Conservation (phyloP, 2,113 vertebrate species). For the Syngnathus scovelli region DNA sequence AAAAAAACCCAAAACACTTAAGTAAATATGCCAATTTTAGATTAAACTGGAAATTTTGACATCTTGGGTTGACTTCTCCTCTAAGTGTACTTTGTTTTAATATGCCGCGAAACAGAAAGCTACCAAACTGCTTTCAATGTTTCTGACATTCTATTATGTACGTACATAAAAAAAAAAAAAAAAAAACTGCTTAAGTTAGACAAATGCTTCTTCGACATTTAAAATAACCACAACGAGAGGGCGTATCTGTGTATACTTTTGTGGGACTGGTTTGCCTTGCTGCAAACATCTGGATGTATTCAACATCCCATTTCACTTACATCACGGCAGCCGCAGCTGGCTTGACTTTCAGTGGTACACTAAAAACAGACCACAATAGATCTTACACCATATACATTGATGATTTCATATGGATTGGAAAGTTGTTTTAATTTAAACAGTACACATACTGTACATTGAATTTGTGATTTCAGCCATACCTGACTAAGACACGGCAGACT, state of each 20-base stretch:
- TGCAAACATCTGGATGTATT: constrained; percentile 71
- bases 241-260: constrained; percentile 20
- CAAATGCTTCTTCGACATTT: constrained; percentile 6
- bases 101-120: neutral
- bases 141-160: neutral
- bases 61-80: too few species aligned
- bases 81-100: neutral
- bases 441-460: neutral
- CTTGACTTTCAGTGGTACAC: constrained; percentile 45
- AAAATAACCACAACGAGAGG: neutral
- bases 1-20: too few species aligned
- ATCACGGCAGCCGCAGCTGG: constrained; percentile 61
- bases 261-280: constrained; percentile 36
- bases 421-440: neutral
- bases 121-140: neutral
- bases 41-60: too few species aligned
- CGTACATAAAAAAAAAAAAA: neutral
- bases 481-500: neutral
- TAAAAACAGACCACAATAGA: constrained; percentile 8
- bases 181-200: neutral
- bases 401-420: neutral
- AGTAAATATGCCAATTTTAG: too few species aligned
- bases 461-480: neutral
- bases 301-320: constrained; percentile 67
- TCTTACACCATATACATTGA: neutral